Base-by-base conservation (phyloP, 2,797 vertebrate genomes). In the Enteromius anoplus region DNA sequence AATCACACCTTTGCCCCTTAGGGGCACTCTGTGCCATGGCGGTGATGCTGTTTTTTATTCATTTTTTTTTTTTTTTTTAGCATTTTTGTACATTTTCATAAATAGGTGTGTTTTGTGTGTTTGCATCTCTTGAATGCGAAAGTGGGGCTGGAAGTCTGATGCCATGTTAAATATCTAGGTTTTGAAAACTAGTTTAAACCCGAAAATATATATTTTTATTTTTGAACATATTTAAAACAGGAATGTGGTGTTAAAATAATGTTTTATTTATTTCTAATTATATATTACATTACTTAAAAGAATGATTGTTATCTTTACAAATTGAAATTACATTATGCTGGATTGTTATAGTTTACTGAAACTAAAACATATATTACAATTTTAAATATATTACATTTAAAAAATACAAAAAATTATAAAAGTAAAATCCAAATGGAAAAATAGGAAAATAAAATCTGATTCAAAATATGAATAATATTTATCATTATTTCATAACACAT, bases 41-140 rank as follows among this genome's bases (percentile, higher is more conserved):
- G 15, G 51, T n/a, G 40, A 60, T 72, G 69, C 29, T 66, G 10
- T 51, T 70, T 75, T 81, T 75, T 73, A 26, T 65, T 49, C 29
- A 40, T 37, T 51, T n/a, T n/a, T n/a, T n/a, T n/a, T n/a, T n/a
- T n/a, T 72, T 73, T 73, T 17, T 32, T n/a, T 29, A 47, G 4
- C 7, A 23, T 55, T 83, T 71, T 15, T 70, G 26, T 72, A 19
- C 9, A 47, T 69, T 47, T 70, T 75, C 19, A 55, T n/a, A 66
- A 65, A 65, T 32, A 10, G 26, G 37, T 2, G 49, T 42, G 53
- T 42, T 75, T 65, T 3, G 5, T 45, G 21, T 42, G 29, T 83
- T 78, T 49, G 80, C 37, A n/a, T 14, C 51, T 60, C 23, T 29
- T 83, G 4, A 37, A 71, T 40, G 47, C 62, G 32, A 19, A 62